Conservation (phyloP, 2,888 invertebrate species). For the Atrina japonica region DNA sequence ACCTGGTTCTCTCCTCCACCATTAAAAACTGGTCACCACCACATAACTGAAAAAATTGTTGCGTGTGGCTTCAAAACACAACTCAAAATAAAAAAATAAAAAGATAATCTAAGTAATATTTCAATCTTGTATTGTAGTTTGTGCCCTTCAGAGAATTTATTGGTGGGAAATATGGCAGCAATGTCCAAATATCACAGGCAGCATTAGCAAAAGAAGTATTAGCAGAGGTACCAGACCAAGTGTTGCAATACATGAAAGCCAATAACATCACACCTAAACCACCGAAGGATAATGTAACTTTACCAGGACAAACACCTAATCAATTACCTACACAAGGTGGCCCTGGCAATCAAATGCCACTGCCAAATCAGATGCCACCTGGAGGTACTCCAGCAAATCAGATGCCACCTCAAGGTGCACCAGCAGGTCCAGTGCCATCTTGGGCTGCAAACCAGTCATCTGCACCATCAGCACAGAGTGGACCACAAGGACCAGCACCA, state of each 20-base stretch:
- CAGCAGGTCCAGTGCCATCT: slow-evolving; percentile 20
- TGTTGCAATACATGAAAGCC: slow-evolving; percentile 82
- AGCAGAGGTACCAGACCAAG: slow-evolving; percentile 79
- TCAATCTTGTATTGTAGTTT: slow-evolving; percentile 70
- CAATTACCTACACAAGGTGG: slow-evolving; percentile 24
- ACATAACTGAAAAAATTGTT: too few relatives aligned
- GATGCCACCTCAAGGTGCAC: slow-evolving; percentile 12
- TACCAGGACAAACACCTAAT: slow-evolving; percentile 24
- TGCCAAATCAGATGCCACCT: slow-evolving; percentile 19
- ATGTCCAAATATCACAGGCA: slow-evolving; percentile 66
- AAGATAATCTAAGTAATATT: slow-evolving; percentile 9
- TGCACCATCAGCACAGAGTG: slow-evolving; percentile 16
- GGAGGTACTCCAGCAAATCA: slow-evolving; percentile 10
- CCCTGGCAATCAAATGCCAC: slow-evolving; percentile 19
- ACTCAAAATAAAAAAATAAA: too few relatives aligned
- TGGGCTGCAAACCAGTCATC: neutral
- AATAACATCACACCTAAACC: slow-evolving; percentile 65
- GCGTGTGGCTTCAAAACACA: too few relatives aligned
- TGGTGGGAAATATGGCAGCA: slow-evolving; percentile 46
- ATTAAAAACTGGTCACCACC: too few relatives aligned
- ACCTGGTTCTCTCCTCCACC: too few relatives aligned
- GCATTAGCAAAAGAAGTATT: slow-evolving; percentile 83
- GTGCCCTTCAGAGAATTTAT: slow-evolving; percentile 76
- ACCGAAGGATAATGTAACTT: slow-evolving; percentile 13
- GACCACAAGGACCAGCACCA: slow-evolving; percentile 12